A percentile compares a stretch with the other conserved stretches of the same genome.
Evolutionary conservation across 1,140 invertebrate species (phyloP).

Genomic region (Drosophila ogumai): DNA sequence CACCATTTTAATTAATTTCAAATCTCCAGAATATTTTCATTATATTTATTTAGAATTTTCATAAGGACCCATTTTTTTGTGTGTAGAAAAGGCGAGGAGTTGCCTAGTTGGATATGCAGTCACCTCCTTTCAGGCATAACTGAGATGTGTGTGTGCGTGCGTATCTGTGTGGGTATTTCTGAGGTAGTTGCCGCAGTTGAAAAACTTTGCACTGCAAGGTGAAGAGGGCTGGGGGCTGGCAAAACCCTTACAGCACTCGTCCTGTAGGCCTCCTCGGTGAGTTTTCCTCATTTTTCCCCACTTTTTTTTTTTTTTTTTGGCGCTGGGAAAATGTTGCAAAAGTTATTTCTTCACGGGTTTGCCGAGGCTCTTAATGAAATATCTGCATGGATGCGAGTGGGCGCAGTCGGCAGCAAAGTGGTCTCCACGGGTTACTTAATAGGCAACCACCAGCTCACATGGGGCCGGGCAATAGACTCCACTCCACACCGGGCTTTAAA

Average conservation of each 20-base stretch:
- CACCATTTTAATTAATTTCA: background rate
- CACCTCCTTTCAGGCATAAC: conserved; percentile 63
- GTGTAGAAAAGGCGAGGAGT: conserved; percentile 26
- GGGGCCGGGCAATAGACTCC: conserved; percentile 25
- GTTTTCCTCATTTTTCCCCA: conserved; percentile 8
- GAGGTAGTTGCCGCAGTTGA: conserved; percentile 69
- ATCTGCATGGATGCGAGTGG: conserved; percentile 36
- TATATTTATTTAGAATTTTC: no score
- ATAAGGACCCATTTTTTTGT: background rate
- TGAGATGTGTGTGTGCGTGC: conserved; percentile 11
- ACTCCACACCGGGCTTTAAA: conserved; percentile 3
- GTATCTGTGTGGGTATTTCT: conserved; percentile 43
- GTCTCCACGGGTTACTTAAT: conserved; percentile 61
- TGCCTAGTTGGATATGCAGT: conserved; percentile 70
- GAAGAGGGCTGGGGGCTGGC: conserved; percentile 16
- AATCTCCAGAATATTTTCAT: background rate
- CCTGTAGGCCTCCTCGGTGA: conserved; percentile 47
- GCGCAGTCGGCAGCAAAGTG: conserved; percentile 55
- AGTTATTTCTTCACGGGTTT: conserved; percentile 77
- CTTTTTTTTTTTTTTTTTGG: conserved; percentile 37
- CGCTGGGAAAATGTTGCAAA: conserved; percentile 73
- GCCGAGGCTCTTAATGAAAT: conserved; percentile 68
- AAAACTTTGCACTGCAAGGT: conserved; percentile 68
- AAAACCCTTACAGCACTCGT: conserved; percentile 56
- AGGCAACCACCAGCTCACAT: conserved; percentile 30